These are phyloP conservation scores for Arizona elegans DNA, from an alignment of 2,113 vertebrate genomes.

Conservation along the genomic window DNA sequence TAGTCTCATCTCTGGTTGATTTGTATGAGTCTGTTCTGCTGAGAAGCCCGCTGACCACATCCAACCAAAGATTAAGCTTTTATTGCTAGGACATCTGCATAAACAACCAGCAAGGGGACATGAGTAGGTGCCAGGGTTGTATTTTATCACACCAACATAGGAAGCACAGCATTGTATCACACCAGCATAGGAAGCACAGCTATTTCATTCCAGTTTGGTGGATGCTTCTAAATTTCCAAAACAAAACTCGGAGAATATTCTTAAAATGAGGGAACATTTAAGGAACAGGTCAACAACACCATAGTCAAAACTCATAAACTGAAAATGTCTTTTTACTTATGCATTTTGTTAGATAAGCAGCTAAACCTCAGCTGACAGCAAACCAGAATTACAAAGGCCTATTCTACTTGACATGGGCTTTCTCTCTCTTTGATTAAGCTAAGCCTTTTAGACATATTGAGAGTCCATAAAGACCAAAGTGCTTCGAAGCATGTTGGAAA, in stretches of 20 bases:
- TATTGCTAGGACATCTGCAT: constrained; percentile 42
- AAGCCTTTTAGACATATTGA: not conserved
- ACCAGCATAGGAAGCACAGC: constrained; percentile 8
- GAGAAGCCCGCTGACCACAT: constrained; percentile 29
- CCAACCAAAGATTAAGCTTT: constrained; percentile 39
- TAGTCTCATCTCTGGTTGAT: constrained; percentile 28
- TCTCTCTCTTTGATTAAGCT: not conserved
- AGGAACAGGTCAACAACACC: not conserved
- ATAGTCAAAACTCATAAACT: not conserved
- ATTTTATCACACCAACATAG: not conserved
- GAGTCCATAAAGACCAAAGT: not conserved
- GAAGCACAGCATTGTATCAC: constrained; percentile 32
- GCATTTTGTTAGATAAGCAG: not conserved
- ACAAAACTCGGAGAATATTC: not conserved
- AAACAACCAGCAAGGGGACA: constrained; percentile 26
- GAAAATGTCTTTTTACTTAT: not conserved
- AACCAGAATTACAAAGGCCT: not conserved
- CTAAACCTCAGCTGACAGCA: not conserved
- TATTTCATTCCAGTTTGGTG: constrained; percentile 24
- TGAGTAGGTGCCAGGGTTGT: constrained; percentile 40
- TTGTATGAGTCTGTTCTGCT: constrained; percentile 39
- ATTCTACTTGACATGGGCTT: not conserved
- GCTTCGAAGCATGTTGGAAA: not conserved
- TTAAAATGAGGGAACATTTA: not conserved
- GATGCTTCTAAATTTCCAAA: constrained; percentile 13